A percentile compares a stretch with the other conserved stretches of the same genome.
phyloP scores from a whole-genome alignment of 2,113 vertebrate genomes.

The Cochlearius cochlearius region DNA sequence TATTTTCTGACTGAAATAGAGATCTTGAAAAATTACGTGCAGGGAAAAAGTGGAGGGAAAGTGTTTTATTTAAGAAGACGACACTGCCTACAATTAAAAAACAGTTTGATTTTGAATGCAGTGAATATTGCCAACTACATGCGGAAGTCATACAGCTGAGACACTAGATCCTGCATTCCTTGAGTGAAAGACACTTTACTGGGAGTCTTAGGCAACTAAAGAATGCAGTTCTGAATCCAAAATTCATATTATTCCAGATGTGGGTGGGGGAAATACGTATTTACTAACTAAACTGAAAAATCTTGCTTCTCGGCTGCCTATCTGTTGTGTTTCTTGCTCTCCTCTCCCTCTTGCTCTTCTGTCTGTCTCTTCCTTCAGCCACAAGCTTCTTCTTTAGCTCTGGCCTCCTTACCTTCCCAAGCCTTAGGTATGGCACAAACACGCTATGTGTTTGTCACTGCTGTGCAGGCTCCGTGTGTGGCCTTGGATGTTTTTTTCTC shows the following conservation, averaged over 20 bases:
- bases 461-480: neutral
- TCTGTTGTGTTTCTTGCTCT: neutral
- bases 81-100: neutral
- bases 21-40: neutral
- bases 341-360: neutral
- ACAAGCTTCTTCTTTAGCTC: neutral
- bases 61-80: neutral
- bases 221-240: conserved; percentile 57
- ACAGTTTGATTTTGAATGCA: neutral
- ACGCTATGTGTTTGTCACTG: rapidly evolving
- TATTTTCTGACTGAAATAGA: neutral
- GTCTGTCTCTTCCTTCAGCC: neutral
- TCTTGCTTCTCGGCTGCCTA: neutral
- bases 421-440: neutral
- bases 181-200: conserved; percentile 8
- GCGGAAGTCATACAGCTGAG: neutral
- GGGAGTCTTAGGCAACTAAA: conserved; percentile 30
- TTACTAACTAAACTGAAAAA: conserved; percentile 31
- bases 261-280: conserved; percentile 28
- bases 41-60: neutral
- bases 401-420: neutral
- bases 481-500: neutral
- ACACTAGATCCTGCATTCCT: conserved; percentile 7
- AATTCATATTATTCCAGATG: conserved; percentile 58
- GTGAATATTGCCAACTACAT: neutral